phyloP scores from a whole-genome alignment of 2,888 invertebrate genomes.

The Caenorhabditis sp. region DNA sequence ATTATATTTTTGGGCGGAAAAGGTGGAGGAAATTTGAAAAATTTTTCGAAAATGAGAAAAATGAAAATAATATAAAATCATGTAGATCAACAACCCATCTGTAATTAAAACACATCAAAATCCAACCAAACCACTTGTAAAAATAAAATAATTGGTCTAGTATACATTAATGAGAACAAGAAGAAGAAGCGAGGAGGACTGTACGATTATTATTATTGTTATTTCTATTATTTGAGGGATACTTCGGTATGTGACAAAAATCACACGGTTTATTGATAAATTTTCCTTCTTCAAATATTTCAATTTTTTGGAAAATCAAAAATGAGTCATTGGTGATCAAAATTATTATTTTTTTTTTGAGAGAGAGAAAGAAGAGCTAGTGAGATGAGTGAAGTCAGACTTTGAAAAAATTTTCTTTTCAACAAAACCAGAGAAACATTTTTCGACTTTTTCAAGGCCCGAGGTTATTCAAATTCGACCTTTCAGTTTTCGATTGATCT shows the following conservation, averaged over 20 bases:
- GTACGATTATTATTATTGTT: neutral
- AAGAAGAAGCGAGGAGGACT: neutral
- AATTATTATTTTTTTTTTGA: no score
- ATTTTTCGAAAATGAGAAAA: neutral
- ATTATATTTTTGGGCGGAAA: neutral
- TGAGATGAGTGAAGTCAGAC: no score
- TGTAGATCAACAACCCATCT: neutral
- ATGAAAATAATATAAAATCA: neutral
- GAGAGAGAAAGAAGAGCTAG: no score
- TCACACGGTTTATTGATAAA: neutral
- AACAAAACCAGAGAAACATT: no score
- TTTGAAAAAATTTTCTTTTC: no score
- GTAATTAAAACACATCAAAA: neutral
- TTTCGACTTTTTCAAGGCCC: no score
- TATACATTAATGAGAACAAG: neutral
- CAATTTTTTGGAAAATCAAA: no score
- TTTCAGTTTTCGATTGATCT: no score
- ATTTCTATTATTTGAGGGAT: neutral
- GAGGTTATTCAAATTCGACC: no score
- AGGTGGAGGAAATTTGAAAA: neutral
- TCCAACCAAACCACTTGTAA: constrained; percentile 1
- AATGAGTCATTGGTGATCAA: no score
- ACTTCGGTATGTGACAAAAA: neutral
- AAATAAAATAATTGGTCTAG: neutral
- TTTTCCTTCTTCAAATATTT: no score